phyloP scores from a whole-genome alignment of 37 sponge, comb jelly and placozoan genomes.

The Hexactinellida sp. region DNA sequence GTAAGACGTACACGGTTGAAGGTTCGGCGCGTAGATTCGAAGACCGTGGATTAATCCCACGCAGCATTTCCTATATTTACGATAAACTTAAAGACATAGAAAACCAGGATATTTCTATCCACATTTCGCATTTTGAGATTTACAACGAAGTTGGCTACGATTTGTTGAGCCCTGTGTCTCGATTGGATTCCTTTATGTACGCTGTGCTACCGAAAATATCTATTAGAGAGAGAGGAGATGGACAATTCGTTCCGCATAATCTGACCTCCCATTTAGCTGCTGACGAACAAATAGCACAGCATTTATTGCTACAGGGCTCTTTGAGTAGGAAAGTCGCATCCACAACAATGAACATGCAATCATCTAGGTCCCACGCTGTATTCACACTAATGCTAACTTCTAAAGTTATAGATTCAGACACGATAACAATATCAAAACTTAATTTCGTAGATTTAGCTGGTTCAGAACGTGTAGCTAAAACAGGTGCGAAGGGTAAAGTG shows the following conservation, averaged over 20 bases:
- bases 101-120: constrained; percentile 39
- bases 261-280: constrained; percentile 67
- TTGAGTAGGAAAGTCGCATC: constrained; percentile 69
- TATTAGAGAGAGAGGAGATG: constrained; percentile 27
- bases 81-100: constrained; percentile 16
- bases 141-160: constrained; percentile 81
- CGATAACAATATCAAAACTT: constrained; percentile 64
- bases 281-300: constrained; percentile 64
- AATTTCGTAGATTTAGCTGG: constrained; percentile 83
- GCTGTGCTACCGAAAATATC: constrained; percentile 52
- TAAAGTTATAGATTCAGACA: constrained; percentile 29
- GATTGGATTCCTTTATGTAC: constrained; percentile 36
- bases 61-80: constrained; percentile 37
- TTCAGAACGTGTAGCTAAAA: constrained; percentile 76
- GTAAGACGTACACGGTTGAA: constrained; percentile 56
- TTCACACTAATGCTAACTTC: constrained; percentile 60
- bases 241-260: constrained; percentile 38
- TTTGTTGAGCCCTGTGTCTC: constrained; percentile 60
- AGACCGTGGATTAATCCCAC: constrained; percentile 65
- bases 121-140: constrained; percentile 77
- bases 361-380: constrained; percentile 75
- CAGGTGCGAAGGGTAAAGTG: constrained; percentile 44
- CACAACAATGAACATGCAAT: constrained; percentile 73
- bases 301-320: constrained; percentile 69
- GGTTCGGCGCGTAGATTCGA: constrained; percentile 42